Conservation (phyloP, 2,797 vertebrate species). For the Labroides dimidiatus region DNA sequence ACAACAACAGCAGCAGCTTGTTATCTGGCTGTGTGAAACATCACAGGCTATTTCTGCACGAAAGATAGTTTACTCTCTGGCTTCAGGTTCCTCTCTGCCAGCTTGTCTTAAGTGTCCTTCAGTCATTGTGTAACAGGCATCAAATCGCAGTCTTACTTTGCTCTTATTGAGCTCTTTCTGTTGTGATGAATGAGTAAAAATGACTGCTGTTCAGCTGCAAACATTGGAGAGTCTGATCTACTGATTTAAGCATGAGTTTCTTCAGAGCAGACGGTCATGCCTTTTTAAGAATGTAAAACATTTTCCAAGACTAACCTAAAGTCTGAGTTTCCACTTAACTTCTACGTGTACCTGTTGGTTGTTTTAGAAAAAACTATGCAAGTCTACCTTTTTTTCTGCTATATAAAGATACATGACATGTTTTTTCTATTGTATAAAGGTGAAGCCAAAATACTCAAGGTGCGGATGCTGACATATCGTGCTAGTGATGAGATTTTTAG, state of each 20-base stretch:
- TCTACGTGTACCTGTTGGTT: too few species aligned
- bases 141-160: slow-evolving; percentile 11
- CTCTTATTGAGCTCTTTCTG: slow-evolving; percentile 16
- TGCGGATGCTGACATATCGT: too few species aligned
- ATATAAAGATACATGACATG: too few species aligned
- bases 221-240: neutral
- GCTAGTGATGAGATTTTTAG: too few species aligned
- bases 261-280: neutral
- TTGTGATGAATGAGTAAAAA: slow-evolving; percentile 37
- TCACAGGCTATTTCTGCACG: slow-evolving; percentile 63
- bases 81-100: slow-evolving; percentile 32
- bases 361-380: neutral
- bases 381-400: neutral
- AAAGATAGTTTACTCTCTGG: slow-evolving; percentile 47
- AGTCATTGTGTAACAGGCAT: slow-evolving; percentile 19
- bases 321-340: neutral
- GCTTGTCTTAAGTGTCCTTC: slow-evolving; percentile 36
- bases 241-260: slow-evolving; percentile 6
- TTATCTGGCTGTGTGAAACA: slow-evolving; percentile 74
- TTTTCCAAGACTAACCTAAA: neutral
- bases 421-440: too few species aligned
- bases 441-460: too few species aligned
- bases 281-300: neutral
- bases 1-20: slow-evolving; percentile 56
- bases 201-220: slow-evolving; percentile 24